Percentiles rank a stretch among this genome's conserved stretches.
Conservation (phyloP, 2,797 vertebrate species). For the Hydrocynus forskahlii region DNA sequence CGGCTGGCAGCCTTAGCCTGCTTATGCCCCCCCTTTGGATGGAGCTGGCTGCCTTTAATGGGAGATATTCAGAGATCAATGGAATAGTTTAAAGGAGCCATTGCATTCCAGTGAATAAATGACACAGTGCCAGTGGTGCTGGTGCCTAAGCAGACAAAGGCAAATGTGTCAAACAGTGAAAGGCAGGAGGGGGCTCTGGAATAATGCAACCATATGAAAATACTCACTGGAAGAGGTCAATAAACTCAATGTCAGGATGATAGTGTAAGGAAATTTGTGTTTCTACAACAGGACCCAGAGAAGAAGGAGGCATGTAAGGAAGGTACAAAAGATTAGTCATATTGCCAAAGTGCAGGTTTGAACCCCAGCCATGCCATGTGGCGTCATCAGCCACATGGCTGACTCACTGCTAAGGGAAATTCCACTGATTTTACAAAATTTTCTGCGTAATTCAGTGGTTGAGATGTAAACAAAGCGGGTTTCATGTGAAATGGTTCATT, state of each 20-base stretch:
- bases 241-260: not conserved
- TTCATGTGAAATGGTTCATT: no score
- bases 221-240: not conserved
- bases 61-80: constrained; percentile 74
- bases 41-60: constrained; percentile 68
- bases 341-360: no score
- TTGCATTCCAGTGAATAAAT: constrained; percentile 77
- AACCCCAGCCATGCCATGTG: no score
- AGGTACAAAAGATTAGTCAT: no score
- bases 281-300: no score
- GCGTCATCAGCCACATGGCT: no score
- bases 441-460: no score
- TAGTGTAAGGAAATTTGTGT: not conserved
- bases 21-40: constrained; percentile 68
- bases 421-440: no score
- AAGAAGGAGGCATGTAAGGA: no score
- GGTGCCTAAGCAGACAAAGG: constrained; percentile 21
- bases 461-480: no score
- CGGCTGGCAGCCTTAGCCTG: constrained; percentile 54
- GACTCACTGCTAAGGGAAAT: no score
- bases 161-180: constrained; percentile 10
- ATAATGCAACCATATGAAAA: not conserved
- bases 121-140: constrained; percentile 59
- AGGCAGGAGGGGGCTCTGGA: not conserved
- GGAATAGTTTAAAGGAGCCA: constrained; percentile 76